Conservation (phyloP, 2,888 invertebrate genomes). For the Drosophila tripunctata region DNA sequence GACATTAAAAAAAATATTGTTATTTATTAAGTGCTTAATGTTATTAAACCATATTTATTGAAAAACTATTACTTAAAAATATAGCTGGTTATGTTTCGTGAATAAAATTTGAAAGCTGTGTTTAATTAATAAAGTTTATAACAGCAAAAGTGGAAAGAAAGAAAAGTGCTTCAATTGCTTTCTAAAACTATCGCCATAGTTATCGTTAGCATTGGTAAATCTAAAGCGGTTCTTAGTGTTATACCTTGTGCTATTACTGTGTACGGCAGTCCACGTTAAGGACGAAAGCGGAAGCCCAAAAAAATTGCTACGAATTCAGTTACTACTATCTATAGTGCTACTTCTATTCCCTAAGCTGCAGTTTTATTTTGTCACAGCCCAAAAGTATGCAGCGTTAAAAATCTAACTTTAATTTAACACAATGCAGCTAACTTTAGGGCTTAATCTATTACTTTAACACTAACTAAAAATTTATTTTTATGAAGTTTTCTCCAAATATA, state of each 20-base stretch:
- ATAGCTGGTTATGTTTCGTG: constrained; percentile 43
- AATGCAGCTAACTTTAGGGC: constrained; percentile 41
- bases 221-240: too few relatives aligned
- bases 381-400: constrained; percentile 37
- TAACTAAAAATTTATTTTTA: background rate
- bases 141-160: background rate
- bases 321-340: too few relatives aligned
- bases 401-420: fast-evolving
- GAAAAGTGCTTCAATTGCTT: too few relatives aligned
- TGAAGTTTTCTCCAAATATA: background rate
- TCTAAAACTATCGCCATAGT: too few relatives aligned
- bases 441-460: background rate
- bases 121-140: background rate
- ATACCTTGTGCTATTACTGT: too few relatives aligned
- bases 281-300: too few relatives aligned
- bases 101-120: constrained; percentile 32
- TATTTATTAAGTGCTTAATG: constrained; percentile 53
- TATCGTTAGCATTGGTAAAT: too few relatives aligned
- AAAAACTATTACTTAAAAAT: constrained; percentile 34
- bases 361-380: constrained; percentile 8
- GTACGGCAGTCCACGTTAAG: too few relatives aligned
- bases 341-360: too few relatives aligned
- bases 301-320: too few relatives aligned
- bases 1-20: constrained; percentile 43
- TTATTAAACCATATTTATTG: constrained; percentile 59